Base-by-base conservation (phyloP, 2,113 vertebrate species). In the Picathartes gymnocephalus region DNA sequence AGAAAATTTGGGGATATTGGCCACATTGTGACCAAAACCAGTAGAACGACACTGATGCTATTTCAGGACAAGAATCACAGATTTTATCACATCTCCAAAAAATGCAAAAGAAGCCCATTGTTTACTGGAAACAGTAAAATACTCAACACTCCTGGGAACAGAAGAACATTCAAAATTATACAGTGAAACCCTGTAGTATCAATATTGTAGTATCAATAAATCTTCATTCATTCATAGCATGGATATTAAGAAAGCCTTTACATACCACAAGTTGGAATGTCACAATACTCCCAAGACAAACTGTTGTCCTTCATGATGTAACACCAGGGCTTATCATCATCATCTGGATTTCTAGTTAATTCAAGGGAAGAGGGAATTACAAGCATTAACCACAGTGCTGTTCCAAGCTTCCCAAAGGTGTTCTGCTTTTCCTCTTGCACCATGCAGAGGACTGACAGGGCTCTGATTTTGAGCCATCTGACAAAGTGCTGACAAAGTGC, bases 241-340 rank as follows among this genome's bases (percentile, higher is more conserved):
- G 27, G 61, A 88, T 77, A 89, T 91, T 60, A 84, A 69, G 58
- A 74, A n/a, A 82, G 24, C 15, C 35, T 83, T 86, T 88, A 97
- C 97, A 56, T 96, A 98, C 98, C 90, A 45, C 99, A 99, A 53
- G 90, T 37, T 8, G 92, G 93, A 91, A 99, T 47, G 33, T 94
- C 91, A 92, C 99, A 99, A 90, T 99, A 98, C 15, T 98, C 99
- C 99, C 99, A 99, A 88, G 99, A 99, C 77, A 99, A 97, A 30
- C 91, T 95, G 30, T 94, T 92, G 48, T 98, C 96, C 92, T 97
- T 98, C 93, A 98, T 92, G 37, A 98, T 98, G 92, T 99, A 99
- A 95, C 99, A 99, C 99, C 99, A 99, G 2, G 99, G 99, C 83
- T 82, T 97, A 78, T 98, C 97, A 83, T 99, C 99, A 20, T 96